Base-by-base conservation (phyloP, 2,113 vertebrate species). In the Equus quagga region DNA sequence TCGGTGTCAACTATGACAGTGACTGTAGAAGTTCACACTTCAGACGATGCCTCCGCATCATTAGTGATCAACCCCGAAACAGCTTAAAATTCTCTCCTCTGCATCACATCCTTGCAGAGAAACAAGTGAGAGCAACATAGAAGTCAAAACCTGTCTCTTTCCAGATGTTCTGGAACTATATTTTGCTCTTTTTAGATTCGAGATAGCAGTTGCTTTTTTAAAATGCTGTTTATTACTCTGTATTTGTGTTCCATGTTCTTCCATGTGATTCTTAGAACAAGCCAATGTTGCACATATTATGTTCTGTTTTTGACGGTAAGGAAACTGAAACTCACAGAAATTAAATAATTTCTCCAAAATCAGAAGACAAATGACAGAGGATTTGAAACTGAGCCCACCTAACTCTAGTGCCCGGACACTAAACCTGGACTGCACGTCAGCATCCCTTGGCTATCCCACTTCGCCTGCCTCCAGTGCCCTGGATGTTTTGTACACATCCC, bases 381-480 rank as follows among this genome's bases (percentile, higher is more conserved):
- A 62, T 86, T 81, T 33, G 28, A 89, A 67, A 17, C 6, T 10
- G 5, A 75, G 10, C 8, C 51, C 17, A 0, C 36, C 24, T 31
- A 18, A 46, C 41, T 75, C 10, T 12, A 24, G 31, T 41, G 31
- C 15, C 2, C 41, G 58, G 54, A 73, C 3, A 28, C 41, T 69
- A 60, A 23, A 64, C 19, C 58, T 14, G 31, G 36, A 14, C 14
- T 41, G 6, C 6, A 33, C 24, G 33, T 31, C 33, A 17, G 5
- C 51, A 67, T 7, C 49, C 28, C 4, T 41, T 19, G 9, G 8
- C 46, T 24, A 19, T 23, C 24, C 33, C 19, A 8, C 14, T 26
- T 41, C 6, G 0, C 56, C n/a, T 49, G 49, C 41, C 23, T n/a
- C 6, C 41, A 2, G 11, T 15, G 1, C n/a, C 33, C 14, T 11